These are phyloP conservation scores for Rhabdomys pumilio DNA, from an alignment of 2,797 vertebrate species.

Conservation along the genomic window DNA sequence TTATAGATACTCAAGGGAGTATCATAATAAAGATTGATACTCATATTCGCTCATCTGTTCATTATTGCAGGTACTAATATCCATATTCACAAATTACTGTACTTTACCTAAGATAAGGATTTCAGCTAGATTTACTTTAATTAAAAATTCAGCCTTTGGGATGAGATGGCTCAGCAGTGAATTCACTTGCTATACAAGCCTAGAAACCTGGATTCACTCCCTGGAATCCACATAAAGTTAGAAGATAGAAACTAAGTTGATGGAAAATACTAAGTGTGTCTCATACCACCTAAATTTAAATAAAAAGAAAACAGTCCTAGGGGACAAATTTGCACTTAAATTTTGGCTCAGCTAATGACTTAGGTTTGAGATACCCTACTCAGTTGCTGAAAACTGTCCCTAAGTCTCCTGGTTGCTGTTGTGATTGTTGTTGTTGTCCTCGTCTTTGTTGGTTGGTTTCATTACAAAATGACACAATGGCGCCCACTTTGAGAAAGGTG, in stretches of 20 bases:
- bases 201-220: background rate
- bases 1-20: background rate
- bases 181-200: background rate
- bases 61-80: background rate
- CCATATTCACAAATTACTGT: conserved; percentile 14
- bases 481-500: background rate
- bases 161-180: background rate
- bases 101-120: background rate
- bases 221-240: background rate
- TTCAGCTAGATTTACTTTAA: background rate
- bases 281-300: background rate
- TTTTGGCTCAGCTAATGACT: background rate
- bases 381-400: background rate
- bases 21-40: background rate
- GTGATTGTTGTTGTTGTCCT: no score
- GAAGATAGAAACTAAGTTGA: background rate
- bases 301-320: background rate
- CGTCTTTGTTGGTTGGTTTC: background rate
- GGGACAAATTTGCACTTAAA: background rate
- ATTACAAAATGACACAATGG: background rate
- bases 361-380: background rate
- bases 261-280: background rate
- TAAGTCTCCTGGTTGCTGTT: background rate
- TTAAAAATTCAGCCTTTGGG: background rate
- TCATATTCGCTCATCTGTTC: background rate